Evolutionary conservation across 2,888 invertebrate species (phyloP).

Genomic region (Plemyria rubiginata): DNA sequence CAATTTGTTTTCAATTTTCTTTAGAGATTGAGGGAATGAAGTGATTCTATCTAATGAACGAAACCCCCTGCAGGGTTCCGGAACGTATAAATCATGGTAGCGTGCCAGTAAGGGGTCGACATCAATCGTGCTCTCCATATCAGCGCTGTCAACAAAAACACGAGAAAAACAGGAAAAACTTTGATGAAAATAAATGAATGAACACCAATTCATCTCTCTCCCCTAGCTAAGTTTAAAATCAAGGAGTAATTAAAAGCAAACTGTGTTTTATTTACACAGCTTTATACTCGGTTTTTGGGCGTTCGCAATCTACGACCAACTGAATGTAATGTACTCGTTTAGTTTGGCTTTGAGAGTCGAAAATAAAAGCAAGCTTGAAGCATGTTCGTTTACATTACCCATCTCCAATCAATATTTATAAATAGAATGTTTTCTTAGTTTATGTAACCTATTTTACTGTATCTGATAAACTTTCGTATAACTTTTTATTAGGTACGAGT

Average conservation of each 20-base stretch:
- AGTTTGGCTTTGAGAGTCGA: too few species aligned
- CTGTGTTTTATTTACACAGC: neutral
- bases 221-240: slow-evolving; percentile 19
- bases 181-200: slow-evolving; percentile 32
- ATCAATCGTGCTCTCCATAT: slow-evolving; percentile 67
- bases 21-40: slow-evolving; percentile 14
- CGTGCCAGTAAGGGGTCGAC: slow-evolving; percentile 66
- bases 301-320: neutral
- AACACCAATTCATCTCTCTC: slow-evolving; percentile 24
- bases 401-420: too few species aligned
- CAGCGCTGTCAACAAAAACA: slow-evolving; percentile 61
- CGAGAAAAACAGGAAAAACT: slow-evolving; percentile 61
- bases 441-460: too few species aligned
- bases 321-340: too few species aligned
- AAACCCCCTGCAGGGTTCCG: slow-evolving; percentile 20
- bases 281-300: neutral
- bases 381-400: too few species aligned
- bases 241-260: neutral
- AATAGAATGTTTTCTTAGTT: too few species aligned
- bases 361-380: too few species aligned
- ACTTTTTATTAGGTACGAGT: too few species aligned
- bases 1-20: slow-evolving; percentile 23
- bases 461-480: too few species aligned
- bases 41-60: slow-evolving; percentile 22
- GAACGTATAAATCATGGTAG: slow-evolving; percentile 66